Evolutionary conservation across 2,888 invertebrate genomes (phyloP).

Genomic region (Aphodius sticticus): DNA sequence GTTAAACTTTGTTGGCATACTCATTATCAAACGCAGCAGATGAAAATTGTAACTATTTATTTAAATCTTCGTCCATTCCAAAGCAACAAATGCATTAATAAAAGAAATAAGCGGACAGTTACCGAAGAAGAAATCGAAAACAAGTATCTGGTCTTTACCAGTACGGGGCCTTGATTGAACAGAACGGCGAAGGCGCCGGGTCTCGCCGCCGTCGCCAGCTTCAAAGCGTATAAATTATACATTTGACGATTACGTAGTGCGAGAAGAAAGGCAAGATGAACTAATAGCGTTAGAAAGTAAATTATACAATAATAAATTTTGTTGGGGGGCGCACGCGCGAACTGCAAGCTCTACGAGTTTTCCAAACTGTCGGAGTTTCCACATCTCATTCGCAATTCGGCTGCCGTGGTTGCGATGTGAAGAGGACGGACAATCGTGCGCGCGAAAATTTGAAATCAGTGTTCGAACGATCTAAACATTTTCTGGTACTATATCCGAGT

Average conservation of each 20-base stretch:
- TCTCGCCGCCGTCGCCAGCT: background rate
- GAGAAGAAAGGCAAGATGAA: slow-evolving; percentile 9
- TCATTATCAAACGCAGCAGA: too few relatives aligned
- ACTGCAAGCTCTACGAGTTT: background rate
- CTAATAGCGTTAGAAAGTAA: background rate
- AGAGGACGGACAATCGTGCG: background rate
- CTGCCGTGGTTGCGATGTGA: slow-evolving; percentile 4
- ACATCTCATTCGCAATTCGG: slow-evolving; percentile 4
- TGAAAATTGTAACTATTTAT: too few relatives aligned
- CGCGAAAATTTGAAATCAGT: slow-evolving; percentile 4
- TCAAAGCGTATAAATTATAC: slow-evolving; percentile 13
- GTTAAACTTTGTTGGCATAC: too few relatives aligned
- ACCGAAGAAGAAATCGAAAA: too few relatives aligned
- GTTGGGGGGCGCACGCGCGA: background rate
- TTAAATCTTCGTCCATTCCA: too few relatives aligned
- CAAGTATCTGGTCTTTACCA: background rate
- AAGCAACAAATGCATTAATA: too few relatives aligned
- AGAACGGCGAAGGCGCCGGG: background rate
- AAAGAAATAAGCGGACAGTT: too few relatives aligned
- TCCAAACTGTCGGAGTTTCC: slow-evolving; percentile 4
- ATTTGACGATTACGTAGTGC: slow-evolving; percentile 16
- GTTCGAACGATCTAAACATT: background rate
- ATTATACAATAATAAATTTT: background rate
- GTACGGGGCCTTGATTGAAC: background rate
- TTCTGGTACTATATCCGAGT: too few relatives aligned